These are phyloP conservation scores for Gavia stellata DNA, from an alignment of 2,113 vertebrate genomes.

Conservation along the genomic window DNA sequence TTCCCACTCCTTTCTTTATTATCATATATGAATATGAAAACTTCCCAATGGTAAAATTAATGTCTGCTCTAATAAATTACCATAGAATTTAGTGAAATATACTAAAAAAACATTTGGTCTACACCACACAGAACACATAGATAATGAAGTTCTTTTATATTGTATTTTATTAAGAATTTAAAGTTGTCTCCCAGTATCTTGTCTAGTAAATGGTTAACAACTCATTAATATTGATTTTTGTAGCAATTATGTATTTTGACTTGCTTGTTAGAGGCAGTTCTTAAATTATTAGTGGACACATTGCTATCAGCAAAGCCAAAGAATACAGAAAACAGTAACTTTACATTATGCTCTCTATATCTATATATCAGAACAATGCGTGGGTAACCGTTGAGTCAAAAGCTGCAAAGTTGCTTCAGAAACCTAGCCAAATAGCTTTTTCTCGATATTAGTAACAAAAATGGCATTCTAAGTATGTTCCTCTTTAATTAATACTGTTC, in stretches of 20 bases:
- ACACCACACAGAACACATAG: background rate
- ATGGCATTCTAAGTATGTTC: background rate
- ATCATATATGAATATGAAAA: background rate
- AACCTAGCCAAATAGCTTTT: background rate
- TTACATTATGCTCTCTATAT: background rate
- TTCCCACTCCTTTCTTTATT: background rate
- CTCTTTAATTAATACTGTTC: background rate
- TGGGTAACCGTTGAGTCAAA: background rate
- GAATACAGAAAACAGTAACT: background rate
- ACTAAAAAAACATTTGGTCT: background rate
- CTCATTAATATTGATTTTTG: background rate
- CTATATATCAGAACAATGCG: background rate
- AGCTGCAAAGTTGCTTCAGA: background rate
- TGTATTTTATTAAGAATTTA: background rate
- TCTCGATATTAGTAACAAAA: background rate
- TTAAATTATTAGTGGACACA: background rate
- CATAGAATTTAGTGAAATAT: background rate
- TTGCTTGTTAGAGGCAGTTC: background rate
- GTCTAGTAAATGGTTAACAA: background rate
- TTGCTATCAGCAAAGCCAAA: background rate
- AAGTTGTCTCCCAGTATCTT: background rate
- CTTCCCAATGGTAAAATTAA: background rate
- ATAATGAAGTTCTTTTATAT: background rate
- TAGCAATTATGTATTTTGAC: background rate
- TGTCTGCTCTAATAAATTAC: background rate